Evolutionary conservation across 1,140 invertebrate genomes (phyloP).

Genomic region (Tribolium castaneum): DNA sequence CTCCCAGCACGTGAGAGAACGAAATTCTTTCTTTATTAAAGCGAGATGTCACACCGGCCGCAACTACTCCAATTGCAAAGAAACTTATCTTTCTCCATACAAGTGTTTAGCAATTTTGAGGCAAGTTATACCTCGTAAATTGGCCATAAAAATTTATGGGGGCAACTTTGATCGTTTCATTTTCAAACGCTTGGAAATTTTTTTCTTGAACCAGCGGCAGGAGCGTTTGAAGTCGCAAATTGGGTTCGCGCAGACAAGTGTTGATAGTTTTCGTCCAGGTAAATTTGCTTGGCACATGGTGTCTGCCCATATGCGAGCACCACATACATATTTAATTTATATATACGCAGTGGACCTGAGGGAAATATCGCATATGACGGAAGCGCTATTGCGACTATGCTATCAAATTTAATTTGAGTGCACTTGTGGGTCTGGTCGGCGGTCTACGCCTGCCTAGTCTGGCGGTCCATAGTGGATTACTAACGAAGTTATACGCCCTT

Average conservation of each 20-base stretch:
- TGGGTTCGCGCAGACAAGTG: not conserved
- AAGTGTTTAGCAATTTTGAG: not conserved
- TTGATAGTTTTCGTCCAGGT: constrained; percentile 12
- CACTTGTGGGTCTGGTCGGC: constrained; percentile 31
- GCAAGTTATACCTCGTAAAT: constrained; percentile 13
- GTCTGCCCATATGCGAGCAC: not conserved
- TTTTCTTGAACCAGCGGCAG: not conserved
- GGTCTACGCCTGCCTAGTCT: not conserved
- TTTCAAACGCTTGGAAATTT: not conserved
- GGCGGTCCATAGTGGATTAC: constrained; percentile 24
- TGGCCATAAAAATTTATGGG: constrained; percentile 8
- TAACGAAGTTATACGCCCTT: constrained; percentile 30
- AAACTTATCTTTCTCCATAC: not conserved
- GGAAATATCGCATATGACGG: constrained; percentile 38
- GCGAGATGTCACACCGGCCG: not conserved
- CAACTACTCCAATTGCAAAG: not conserved
- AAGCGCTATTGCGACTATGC: constrained; percentile 14
- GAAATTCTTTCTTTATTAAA: constrained; percentile 32
- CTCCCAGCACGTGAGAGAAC: constrained; percentile 6
- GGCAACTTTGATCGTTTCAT: not conserved
- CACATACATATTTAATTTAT: constrained; percentile 37
- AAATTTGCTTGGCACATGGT: constrained; percentile 20
- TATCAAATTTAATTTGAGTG: constrained; percentile 41
- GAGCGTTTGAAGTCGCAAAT: not conserved
- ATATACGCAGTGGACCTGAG: constrained; percentile 31